These are phyloP conservation scores for Nothoprocta pentlandii DNA, from an alignment of 2,113 vertebrate species.

Conservation along the genomic window DNA sequence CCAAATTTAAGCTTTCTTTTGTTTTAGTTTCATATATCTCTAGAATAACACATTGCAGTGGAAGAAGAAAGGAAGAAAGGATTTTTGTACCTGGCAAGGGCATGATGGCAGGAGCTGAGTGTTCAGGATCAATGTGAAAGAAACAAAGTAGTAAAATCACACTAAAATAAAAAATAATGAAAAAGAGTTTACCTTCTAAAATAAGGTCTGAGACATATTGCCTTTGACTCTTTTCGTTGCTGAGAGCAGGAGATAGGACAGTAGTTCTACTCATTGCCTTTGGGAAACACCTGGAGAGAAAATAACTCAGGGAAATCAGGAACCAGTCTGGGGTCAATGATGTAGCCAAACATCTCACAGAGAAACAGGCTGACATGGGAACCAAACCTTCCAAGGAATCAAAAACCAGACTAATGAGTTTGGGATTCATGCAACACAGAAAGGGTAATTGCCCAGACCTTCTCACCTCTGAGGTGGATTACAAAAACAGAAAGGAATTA, in stretches of 20 bases:
- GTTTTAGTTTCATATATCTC: not conserved
- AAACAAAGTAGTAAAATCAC: not conserved
- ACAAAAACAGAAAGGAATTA: not conserved
- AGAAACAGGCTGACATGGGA: not conserved
- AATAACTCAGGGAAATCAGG: not conserved
- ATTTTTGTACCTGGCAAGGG: not conserved
- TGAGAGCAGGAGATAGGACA: not conserved
- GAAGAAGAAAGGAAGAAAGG: not conserved
- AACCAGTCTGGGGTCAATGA: not conserved
- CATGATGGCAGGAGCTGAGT: not conserved
- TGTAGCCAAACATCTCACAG: not conserved
- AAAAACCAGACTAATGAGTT: not conserved
- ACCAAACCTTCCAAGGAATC: not conserved
- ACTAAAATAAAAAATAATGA: conserved; percentile 1
- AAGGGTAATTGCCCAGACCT: not conserved
- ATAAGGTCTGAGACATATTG: not conserved
- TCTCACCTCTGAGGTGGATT: not conserved
- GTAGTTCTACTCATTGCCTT: not conserved
- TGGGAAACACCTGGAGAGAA: not conserved
- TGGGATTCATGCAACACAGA: not conserved
- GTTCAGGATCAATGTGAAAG: not conserved
- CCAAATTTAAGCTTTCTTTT: not conserved
- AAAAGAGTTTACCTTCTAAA: not conserved
- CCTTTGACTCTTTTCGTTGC: not conserved
- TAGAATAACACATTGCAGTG: not conserved